Base-by-base conservation (phyloP, 2,113 vertebrate species). In the Lates calcarifer region DNA sequence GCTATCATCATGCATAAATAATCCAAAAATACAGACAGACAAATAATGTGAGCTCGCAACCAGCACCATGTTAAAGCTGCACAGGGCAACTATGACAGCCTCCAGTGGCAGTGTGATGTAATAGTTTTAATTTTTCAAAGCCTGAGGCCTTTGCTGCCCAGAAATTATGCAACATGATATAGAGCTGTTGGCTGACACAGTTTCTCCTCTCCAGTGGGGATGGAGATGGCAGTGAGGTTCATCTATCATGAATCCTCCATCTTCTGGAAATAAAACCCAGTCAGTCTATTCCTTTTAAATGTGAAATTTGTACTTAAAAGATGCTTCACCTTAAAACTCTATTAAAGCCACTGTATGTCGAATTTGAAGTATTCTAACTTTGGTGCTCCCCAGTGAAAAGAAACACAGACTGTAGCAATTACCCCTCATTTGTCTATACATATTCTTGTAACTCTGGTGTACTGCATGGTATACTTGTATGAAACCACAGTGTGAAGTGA, bases 91-190 rank as follows among this genome's bases (percentile, higher is more conserved):
- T 13, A 22, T 49, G 39, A 20, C 51, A 18, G 53, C 71, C 77
- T 39, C 63, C 12, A 29, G 68, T 35, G 14, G 65, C 66, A 26
- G 31, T 3, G 4, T 37, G 62, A 86, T 49, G 55, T 8, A 58
- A 33, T 2, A 10, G 29, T 31, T 62, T 60, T 22, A 13, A 83
- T 69, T 68, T 65, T 71, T 73, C 10, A 70, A 77, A 64, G 55
- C 53, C 43, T 35, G 4, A 12, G 57, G 51, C 58, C 24, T 41
- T 67, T 10, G 9, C 45, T 58, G 18, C 47, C 20, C 56, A 76
- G 43, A 79, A 75, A 64, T 68, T 37, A 73, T 66, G 58, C 41
- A 76, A 60, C 49, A 49, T 26, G 33, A 69, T 18, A 69, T 20
- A 1, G 43, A 66, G 47, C 60, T 45, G 37, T 9, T 24, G 33